A percentile compares a stretch with the other conserved stretches of the same genome.
These are phyloP conservation scores for Gobio gobio DNA, from an alignment of 2,113 vertebrate species.

Conservation along the genomic window DNA sequence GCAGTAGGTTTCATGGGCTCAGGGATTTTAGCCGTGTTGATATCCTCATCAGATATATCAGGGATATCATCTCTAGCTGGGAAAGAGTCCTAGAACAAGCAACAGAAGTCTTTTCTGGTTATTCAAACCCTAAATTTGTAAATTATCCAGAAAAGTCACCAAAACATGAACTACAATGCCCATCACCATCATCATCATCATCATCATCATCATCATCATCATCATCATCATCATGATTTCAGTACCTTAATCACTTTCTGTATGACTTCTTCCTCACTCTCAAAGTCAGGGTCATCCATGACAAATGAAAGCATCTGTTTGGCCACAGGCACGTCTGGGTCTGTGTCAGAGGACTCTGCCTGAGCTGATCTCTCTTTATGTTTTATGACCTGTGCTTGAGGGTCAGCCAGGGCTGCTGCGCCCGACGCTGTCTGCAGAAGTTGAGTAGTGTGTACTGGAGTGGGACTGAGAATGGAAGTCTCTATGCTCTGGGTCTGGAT, in stretches of 20 bases:
- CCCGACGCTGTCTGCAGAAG: neutral
- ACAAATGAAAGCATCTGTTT: conserved; percentile 95
- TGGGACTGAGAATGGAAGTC: conserved; percentile 58
- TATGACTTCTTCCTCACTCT: conserved; percentile 85
- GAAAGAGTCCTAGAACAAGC: conserved; percentile 77
- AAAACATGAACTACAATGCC: neutral
- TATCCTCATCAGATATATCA: conserved; percentile 86
- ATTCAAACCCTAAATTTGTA: neutral
- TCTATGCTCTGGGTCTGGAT: conserved; percentile 51
- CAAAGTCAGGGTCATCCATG: conserved; percentile 97
- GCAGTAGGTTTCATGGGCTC: conserved; percentile 71
- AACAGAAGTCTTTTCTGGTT: neutral
- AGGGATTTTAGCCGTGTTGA: conserved; percentile 60
- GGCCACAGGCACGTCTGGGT: conserved; percentile 85
- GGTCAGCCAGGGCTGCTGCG: conserved; percentile 49
- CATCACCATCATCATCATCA: neutral
- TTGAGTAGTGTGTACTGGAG: conserved; percentile 48
- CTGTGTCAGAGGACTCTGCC: conserved; percentile 84
- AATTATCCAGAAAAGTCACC: neutral
- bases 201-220: neutral
- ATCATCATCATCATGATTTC: neutral
- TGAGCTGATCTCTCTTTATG: conserved; percentile 59
- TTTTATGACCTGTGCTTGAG: conserved; percentile 42
- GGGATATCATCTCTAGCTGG: conserved; percentile 86
- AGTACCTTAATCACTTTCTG: conserved; percentile 74